Base-by-base conservation (phyloP, 2,797 vertebrate species). In the Valencia hispanica region DNA sequence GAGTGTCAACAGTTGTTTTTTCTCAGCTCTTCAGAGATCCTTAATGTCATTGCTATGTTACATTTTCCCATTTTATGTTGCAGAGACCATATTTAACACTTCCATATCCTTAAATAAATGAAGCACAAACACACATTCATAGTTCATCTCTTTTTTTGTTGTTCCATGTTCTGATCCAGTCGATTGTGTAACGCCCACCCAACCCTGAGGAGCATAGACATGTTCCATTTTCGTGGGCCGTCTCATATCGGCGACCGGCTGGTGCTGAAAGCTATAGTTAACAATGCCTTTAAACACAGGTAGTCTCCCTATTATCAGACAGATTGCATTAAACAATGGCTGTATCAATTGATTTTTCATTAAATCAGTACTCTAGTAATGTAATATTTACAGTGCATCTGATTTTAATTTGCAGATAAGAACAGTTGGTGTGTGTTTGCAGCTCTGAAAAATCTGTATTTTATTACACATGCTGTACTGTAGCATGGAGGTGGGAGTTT, bases 401-500 rank as follows among this genome's bases (percentile, higher is more conserved):
- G 20, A 65, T 15, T 55, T 65, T 4, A 36, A 11, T 39, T 34
- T 65, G 3, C 61, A 22, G 4, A 39, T 39, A 22, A 5, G 32
- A 25, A 36, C 34, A 1, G 3, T 74, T 12, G 43, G 32, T 59
- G 12, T 32, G 2, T 78, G 20, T 83, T 68, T 72, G 41, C 30
- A 47, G 22, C 43, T 73, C 30, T 76, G 27, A 55, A 75, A 65
- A 61, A 11, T 7, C 12, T 17, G 11, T 17, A 7, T 65, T 25
- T 32, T 68, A 79, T 47, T 25, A 4, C 53, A 43, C 25, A 27
- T 75, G 66, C 2, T 73, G n/a, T 73, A 41, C 55, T 89, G 27
- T 84, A 99, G 98, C 93, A 98, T 99, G 97, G 98, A 99, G 93
- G 98, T 99, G 87, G 98, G 98, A 0, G 97, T 99, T 75, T 97